phyloP scores from a whole-genome alignment of 2,888 invertebrate species.

The Minunthozetes semirufus region DNA sequence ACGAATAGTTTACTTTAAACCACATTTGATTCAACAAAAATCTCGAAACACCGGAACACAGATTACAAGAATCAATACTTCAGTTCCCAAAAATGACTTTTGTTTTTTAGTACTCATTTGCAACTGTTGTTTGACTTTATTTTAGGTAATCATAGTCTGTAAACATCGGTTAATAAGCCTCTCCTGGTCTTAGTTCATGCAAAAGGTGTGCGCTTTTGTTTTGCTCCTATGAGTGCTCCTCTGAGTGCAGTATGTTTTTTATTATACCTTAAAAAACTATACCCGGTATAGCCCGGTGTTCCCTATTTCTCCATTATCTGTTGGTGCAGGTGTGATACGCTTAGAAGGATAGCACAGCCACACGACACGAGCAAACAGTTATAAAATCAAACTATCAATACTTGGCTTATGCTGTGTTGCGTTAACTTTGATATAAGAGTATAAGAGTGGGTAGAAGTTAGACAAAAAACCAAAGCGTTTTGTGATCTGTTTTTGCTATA shows the following conservation, averaged over 20 bases:
- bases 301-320: background rate
- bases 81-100: background rate
- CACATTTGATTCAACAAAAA: background rate
- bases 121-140: no score
- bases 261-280: slow-evolving; percentile 2
- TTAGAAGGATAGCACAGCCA: background rate
- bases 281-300: slow-evolving; percentile 21
- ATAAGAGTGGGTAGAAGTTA: slow-evolving; percentile 1
- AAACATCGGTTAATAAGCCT: no score
- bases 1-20: background rate
- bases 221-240: background rate
- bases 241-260: slow-evolving; percentile 10
- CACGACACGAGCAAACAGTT: slow-evolving; percentile 26
- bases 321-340: slow-evolving; percentile 23
- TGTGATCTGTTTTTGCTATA: background rate
- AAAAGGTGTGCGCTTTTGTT: slow-evolving; percentile 22
- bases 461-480: slow-evolving; percentile 20
- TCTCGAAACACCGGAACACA: background rate
- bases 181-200: background rate
- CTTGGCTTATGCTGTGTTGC: background rate
- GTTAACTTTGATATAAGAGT: slow-evolving; percentile 14
- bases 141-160: no score
- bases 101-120: background rate
- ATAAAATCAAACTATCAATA: slow-evolving; percentile 15
- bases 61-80: background rate